Evolutionary conservation across 2,888 invertebrate genomes (phyloP).

Genomic region (Pyrrhosoma nymphula): DNA sequence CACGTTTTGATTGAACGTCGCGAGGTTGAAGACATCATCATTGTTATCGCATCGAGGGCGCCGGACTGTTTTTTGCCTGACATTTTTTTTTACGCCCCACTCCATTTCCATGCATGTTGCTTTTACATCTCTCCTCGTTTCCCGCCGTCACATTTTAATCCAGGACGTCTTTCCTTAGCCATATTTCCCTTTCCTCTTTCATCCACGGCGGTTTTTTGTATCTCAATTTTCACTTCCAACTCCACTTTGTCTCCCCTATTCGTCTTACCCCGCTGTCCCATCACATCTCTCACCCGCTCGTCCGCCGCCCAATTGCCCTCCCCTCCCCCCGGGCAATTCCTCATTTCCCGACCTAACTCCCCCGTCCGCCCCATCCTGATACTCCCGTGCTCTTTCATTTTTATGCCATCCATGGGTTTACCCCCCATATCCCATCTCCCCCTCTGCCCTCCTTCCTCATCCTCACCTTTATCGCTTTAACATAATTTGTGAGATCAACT

Average conservation of each 20-base stretch:
- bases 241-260: neutral
- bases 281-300: neutral
- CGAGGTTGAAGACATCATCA: no score
- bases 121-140: no score
- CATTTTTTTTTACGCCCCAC: neutral
- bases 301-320: neutral
- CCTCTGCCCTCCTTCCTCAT: neutral
- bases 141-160: neutral
- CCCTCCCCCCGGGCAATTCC: neutral
- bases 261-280: neutral
- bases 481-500: constrained; percentile 36
- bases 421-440: neutral
- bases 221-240: neutral
- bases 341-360: neutral
- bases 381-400: neutral
- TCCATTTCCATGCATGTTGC: neutral
- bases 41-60: no score
- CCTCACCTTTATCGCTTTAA: constrained; percentile 20
- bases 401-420: neutral
- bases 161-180: neutral
- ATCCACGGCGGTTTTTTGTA: neutral
- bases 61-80: neutral
- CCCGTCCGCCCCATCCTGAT: neutral
- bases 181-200: neutral
- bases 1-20: no score